Base-by-base conservation (phyloP, 2,888 invertebrate species). In the Lingula anatina region DNA sequence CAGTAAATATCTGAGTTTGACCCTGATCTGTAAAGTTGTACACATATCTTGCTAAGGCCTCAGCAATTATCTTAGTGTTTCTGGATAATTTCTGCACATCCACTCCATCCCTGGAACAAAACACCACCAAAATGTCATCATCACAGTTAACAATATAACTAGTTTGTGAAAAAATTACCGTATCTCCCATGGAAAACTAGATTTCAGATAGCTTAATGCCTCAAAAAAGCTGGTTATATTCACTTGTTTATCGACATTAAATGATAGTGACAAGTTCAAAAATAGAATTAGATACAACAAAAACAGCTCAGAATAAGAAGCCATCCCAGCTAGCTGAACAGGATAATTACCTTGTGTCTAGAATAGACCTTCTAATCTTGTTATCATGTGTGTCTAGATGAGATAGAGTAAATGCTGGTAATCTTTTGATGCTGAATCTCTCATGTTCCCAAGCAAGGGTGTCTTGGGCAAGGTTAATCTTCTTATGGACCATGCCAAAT, bases 391-490 rank as follows among this genome's bases (percentile, higher is more conserved):
- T 64, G 12, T 72, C 82, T 4, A 91, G 74, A 1, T 87, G 83
- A 1, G 95, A 95, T 3, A 97, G 66, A 0, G 96, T 96, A 70
- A 95, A 90, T 0, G 94, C 94, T 0, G 93, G 87, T 66, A 95
- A 83, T 56, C 94, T 82, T 57, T 90, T 83, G 62, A 97, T 91
- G 74, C 93, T 94, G 79, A 89, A 97, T 59, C 92, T 81, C 77
- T 99, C 97, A 70, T 99, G 97, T 69, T 96, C 95, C 97, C 97
- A 99, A 0, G 93, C 89, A 26, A 95, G 78, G 48, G 86, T 82
- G 60, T 90, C 89, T 46, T 95, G 93, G 0, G 92, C 93, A 47
- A 97, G 80, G 80, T 95, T 95, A 62, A 99, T 97, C 81, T 97
- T 97, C 79, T 96, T 96, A 69, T 96, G 94, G 5, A 71, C 64